These are phyloP conservation scores for Mus caroli DNA, from an alignment of 2,797 vertebrate genomes.

Conservation along the genomic window DNA sequence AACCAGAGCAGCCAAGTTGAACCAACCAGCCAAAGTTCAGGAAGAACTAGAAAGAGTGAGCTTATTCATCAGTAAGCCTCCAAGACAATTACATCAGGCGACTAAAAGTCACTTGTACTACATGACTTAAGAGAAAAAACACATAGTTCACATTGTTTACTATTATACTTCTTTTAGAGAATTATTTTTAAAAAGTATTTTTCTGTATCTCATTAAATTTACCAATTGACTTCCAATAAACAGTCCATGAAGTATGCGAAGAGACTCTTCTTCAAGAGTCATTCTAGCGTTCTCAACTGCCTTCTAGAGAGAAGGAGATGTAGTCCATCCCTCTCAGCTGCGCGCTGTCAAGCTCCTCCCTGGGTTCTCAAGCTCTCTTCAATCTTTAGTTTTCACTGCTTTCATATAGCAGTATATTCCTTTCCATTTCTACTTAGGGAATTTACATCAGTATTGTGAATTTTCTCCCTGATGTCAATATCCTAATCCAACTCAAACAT, in stretches of 20 bases:
- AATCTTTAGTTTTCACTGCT: neutral
- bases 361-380: neutral
- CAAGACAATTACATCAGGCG: neutral
- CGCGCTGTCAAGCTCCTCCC: neutral
- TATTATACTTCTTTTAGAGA: slow-evolving; percentile 15
- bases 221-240: slow-evolving; percentile 1
- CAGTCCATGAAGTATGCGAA: neutral
- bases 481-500: neutral
- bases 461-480: neutral
- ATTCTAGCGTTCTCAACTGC: neutral
- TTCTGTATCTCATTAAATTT: slow-evolving; percentile 58
- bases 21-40: neutral
- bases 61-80: neutral
- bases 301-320: neutral
- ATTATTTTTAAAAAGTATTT: slow-evolving; percentile 28
- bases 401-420: too few species aligned
- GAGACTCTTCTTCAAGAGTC: neutral
- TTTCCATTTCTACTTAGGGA: neutral
- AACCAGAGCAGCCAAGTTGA: neutral
- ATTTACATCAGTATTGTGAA: neutral
- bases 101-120: neutral
- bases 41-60: neutral
- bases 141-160: neutral
- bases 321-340: rapidly evolving
- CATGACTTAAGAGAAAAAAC: neutral